Conservation (phyloP, 2,797 vertebrate species). For the Uromys caudimaculatus region DNA sequence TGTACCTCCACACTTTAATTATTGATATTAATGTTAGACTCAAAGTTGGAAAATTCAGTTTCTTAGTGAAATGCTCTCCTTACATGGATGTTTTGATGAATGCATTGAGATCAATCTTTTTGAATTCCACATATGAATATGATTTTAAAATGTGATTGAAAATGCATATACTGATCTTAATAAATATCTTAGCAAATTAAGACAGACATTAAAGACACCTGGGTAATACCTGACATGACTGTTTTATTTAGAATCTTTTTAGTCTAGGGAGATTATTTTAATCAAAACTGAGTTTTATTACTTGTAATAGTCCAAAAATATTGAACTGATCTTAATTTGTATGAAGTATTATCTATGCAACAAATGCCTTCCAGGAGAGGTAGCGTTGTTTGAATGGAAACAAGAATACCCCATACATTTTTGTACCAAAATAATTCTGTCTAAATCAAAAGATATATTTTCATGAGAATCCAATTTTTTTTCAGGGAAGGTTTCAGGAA, state of each 20-base stretch:
- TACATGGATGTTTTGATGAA: not conserved
- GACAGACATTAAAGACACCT: not conserved
- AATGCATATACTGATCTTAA: not conserved
- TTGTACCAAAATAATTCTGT: not conserved
- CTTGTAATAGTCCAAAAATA: not conserved
- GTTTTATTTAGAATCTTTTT: not conserved
- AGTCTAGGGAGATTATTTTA: not conserved
- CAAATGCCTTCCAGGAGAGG: not conserved
- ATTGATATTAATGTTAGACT: conserved; percentile 65
- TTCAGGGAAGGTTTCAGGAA: not conserved
- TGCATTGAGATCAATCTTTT: not conserved
- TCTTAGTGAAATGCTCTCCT: not conserved
- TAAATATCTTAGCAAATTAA: not conserved
- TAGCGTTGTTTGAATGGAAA: not conserved
- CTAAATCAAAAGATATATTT: not conserved
- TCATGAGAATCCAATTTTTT: not conserved
- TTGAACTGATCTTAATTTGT: not conserved
- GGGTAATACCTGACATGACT: not conserved
- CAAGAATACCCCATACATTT: not conserved
- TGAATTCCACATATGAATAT: not conserved
- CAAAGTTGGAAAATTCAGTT: conserved; percentile 51
- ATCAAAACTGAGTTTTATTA: not conserved
- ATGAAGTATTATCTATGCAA: too few species aligned
- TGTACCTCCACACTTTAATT: conserved; percentile 74
- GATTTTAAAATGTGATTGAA: not conserved